phyloP scores from a whole-genome alignment of 1,140 invertebrate species.

The Trachelipus rathkii region DNA sequence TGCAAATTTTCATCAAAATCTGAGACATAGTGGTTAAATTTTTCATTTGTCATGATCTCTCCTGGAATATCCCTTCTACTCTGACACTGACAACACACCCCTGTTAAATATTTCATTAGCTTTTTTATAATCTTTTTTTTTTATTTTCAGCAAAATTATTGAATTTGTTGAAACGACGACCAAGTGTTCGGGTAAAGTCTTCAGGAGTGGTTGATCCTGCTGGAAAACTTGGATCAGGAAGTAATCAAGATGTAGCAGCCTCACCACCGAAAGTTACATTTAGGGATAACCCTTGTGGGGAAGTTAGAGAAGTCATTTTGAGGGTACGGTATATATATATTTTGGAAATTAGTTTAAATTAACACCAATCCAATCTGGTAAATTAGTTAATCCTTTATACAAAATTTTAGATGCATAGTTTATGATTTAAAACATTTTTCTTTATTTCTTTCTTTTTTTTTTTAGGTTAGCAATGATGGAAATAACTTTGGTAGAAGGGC shows the following conservation, averaged over 20 bases:
- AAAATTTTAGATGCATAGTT: too few relatives aligned
- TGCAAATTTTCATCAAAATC: too few relatives aligned
- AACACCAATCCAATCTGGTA: too few relatives aligned
- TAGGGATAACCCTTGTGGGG: conserved; percentile 43
- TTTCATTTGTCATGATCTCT: too few relatives aligned
- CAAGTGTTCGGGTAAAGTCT: conserved; percentile 40
- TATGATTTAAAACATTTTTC: too few relatives aligned
- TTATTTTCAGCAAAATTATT: conserved; percentile 39
- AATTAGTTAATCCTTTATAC: too few relatives aligned
- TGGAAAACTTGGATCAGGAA: not conserved
- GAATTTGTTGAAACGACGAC: conserved; percentile 36
- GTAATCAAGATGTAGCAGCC: conserved; percentile 8
- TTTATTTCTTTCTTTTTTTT: not conserved
- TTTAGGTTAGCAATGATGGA: conserved; percentile 33
- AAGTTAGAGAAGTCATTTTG: conserved; percentile 38
- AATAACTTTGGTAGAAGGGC: conserved; percentile 46
- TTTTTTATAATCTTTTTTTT: too few relatives aligned
- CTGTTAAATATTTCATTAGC: too few relatives aligned
- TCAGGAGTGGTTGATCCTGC: conserved; percentile 10
- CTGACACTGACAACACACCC: too few relatives aligned
- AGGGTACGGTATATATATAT: conserved; percentile 27
- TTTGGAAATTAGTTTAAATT: too few relatives aligned
- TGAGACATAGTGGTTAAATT: too few relatives aligned
- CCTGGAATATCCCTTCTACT: too few relatives aligned
- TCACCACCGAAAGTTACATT: conserved; percentile 43